A percentile compares a stretch with the other conserved stretches of the same genome.
Evolutionary conservation across 2,113 vertebrate species (phyloP).

Genomic region (Alces alces): DNA sequence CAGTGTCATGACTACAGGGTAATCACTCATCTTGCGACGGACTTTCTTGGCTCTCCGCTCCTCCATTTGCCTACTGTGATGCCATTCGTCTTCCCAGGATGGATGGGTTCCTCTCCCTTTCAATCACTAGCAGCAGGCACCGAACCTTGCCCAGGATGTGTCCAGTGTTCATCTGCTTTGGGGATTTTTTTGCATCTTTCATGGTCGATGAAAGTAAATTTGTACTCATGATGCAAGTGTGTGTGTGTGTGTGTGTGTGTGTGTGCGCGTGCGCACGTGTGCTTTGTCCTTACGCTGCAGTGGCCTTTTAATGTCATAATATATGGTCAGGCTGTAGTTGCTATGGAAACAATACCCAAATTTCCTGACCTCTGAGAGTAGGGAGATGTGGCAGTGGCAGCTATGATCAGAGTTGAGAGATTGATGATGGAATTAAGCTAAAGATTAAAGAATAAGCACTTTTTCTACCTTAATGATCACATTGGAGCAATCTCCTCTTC

Average conservation of each 20-base stretch:
- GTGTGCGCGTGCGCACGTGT: fast-evolving
- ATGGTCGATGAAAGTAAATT: neutral
- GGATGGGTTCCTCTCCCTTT: neutral
- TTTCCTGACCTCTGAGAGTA: neutral
- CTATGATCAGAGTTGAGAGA: neutral
- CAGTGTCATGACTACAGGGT: neutral
- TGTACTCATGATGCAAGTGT: neutral
- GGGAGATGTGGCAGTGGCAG: neutral
- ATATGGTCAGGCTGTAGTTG: conserved; percentile 1
- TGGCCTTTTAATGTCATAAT: conserved; percentile 28
- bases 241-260: fast-evolving
- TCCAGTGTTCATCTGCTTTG: neutral
- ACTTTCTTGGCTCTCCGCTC: neutral
- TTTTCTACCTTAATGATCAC: neutral
- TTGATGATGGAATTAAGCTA: neutral
- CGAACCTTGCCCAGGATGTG: neutral
- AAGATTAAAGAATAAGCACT: neutral
- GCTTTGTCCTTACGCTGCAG: neutral
- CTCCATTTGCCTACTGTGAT: neutral
- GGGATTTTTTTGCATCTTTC: neutral
- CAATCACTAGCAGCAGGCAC: neutral
- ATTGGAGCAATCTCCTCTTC: neutral
- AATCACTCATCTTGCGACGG: neutral
- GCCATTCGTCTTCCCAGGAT: conserved; percentile 16
- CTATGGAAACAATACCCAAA: conserved; percentile 31